Evolutionary conservation across 2,888 invertebrate species (phyloP).

Genomic region (Cybosia mesomella): DNA sequence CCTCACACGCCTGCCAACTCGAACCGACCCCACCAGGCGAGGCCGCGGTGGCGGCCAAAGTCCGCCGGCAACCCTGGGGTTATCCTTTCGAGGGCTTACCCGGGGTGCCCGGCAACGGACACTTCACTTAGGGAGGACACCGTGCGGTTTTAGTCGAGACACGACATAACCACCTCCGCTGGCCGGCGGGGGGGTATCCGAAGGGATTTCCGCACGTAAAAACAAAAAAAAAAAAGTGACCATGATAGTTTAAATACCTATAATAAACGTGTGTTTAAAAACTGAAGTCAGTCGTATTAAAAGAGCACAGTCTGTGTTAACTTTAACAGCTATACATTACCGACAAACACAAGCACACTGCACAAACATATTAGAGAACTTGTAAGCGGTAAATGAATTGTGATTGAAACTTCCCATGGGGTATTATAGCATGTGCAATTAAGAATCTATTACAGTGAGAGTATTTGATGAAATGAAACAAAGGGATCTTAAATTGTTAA

Average conservation of each 20-base stretch:
- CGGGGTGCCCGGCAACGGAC: no score
- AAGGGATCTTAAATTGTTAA: neutral
- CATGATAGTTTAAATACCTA: neutral
- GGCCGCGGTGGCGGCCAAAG: no score
- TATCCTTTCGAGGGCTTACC: no score
- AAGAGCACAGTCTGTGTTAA: neutral
- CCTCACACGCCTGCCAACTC: no score
- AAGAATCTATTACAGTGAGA: neutral
- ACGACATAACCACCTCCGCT: no score
- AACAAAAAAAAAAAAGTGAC: no score
- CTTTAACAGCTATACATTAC: neutral
- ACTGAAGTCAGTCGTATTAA: neutral
- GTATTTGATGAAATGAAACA: neutral
- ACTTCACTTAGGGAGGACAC: no score
- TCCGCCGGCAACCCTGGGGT: no score
- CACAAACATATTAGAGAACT: slow-evolving; percentile 4
- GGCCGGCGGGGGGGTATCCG: no score
- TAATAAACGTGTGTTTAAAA: neutral
- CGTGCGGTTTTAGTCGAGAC: no score
- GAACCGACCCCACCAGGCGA: no score
- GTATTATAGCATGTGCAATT: neutral
- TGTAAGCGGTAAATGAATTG: slow-evolving; percentile 1
- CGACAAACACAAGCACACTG: neutral
- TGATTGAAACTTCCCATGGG: neutral
- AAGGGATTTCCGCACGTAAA: no score